These are phyloP conservation scores for Tenebrosternarchus preto DNA, from an alignment of 2,113 vertebrate genomes.

Conservation along the genomic window DNA sequence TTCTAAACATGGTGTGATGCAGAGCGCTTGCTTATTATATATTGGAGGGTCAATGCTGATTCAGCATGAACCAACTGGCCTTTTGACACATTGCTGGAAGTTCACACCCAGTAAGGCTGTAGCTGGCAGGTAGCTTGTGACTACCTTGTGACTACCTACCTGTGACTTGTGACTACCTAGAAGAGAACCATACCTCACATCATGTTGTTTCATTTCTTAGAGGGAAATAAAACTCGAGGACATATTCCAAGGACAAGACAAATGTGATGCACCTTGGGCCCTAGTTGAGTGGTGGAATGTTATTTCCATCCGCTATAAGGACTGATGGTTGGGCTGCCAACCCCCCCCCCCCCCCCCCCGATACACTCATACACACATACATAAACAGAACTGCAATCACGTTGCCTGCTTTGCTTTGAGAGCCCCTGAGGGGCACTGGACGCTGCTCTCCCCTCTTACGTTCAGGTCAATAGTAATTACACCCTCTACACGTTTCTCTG, in stretches of 20 bases:
- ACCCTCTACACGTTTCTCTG: conserved; percentile 39
- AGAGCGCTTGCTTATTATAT: neutral
- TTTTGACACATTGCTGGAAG: neutral
- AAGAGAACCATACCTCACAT: neutral
- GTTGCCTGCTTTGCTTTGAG: conserved; percentile 39
- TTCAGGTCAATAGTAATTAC: conserved; percentile 54
- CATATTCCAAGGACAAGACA: conserved; percentile 27
- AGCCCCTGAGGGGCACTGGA: conserved; percentile 32
- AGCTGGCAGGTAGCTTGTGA: too few relatives aligned
- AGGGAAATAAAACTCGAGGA: conserved; percentile 17
- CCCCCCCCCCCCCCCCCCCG: neutral
- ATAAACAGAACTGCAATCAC: conserved; percentile 42
- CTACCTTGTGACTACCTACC: neutral
- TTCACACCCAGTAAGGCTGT: neutral
- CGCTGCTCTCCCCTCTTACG: conserved; percentile 19
- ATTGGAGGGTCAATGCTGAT: neutral
- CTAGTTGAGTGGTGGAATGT: conserved; percentile 34
- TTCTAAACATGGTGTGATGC: neutral
- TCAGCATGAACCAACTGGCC: neutral
- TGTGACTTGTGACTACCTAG: neutral
- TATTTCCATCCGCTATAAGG: conserved; percentile 37
- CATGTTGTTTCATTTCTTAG: neutral
- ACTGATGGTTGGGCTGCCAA: conserved; percentile 38
- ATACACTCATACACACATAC: conserved; percentile 1
- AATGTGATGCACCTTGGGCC: conserved; percentile 9